Base-by-base conservation (phyloP, 1,140 invertebrate species). In the Euglossa dilemma region DNA sequence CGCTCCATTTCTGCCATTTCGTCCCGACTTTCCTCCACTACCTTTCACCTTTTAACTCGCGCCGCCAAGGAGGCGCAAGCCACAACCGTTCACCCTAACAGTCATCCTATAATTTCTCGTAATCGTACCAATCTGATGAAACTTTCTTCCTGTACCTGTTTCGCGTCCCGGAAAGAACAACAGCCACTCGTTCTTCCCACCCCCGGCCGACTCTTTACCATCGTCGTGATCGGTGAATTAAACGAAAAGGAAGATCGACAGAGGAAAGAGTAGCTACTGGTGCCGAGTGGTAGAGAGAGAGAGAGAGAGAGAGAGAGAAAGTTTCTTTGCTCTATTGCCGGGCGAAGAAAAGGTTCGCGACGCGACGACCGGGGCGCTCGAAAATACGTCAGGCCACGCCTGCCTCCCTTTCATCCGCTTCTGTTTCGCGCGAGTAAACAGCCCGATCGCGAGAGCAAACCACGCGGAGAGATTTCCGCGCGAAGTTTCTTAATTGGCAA, bases 71-170 rank as follows among this genome's bases (percentile, higher is more conserved):
- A n/a, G 25, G 23, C 1, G 63, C 71, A 23, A 14, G 50, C 43
- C 43, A 64, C 7, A 8, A 7, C 11, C 52, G 52, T 18, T n/a
- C 9, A 12, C 47, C 16, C 36, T 67, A 57, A 67, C 75, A 66
- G 52, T 66, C 45, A 0, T n/a, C 52, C 72, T 59, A 82, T 76
- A 82, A 76, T 82, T 82, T 52, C 54, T 11, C n/a, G 63, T 76
- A 59, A 82, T 82, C 73, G 73, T 25, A 43, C 11, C 63, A 16
- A 23, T 16, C 11, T 63, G 52, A 59, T 67, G 45, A 59, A 82
- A 67, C 63, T 82, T 67, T 72, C 57, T 28, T n/a, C 74, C 16
- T 36, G 59, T 18, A 18, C n/a, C n/a, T 66, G 71, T 74, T 56
- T 56, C 59, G 36, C 43, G 50, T 57, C 61, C 6, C 54, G 36